Percentiles rank a stretch among this genome's conserved stretches.
Evolutionary conservation across 2,888 invertebrate species (phyloP).

Genomic region (Gonocerus acuteangulatus): DNA sequence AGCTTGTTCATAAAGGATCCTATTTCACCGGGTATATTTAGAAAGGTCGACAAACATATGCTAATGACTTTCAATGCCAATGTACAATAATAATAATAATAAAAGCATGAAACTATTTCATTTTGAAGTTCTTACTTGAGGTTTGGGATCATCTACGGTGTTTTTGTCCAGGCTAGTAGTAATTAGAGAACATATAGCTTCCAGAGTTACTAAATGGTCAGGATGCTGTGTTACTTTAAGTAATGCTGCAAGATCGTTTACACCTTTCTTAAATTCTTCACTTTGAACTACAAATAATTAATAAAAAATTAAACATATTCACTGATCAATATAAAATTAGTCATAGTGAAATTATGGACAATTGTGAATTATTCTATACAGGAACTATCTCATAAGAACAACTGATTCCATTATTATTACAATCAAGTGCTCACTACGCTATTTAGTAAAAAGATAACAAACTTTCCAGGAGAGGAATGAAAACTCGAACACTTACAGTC

Average conservation of each 20-base stretch:
- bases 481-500: constrained; percentile 70
- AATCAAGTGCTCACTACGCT: no score
- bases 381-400: no score
- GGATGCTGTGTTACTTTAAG: constrained; percentile 74
- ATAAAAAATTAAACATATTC: not conserved
- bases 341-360: no score
- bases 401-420: no score
- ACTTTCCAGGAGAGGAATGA: not conserved
- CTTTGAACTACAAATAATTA: constrained; percentile 57
- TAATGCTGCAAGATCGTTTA: constrained; percentile 67
- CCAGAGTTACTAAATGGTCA: constrained; percentile 66
- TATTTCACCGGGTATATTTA: no score
- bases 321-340: not conserved
- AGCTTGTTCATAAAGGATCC: no score
- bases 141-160: constrained; percentile 25
- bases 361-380: no score
- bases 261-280: constrained; percentile 73
- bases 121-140: constrained; percentile 3
- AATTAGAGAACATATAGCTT: constrained; percentile 51
- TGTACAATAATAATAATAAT: no score
- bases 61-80: no score
- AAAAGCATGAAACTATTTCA: not conserved
- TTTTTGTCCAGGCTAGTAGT: constrained; percentile 27
- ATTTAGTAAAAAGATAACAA: no score
- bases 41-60: no score